phyloP scores from a whole-genome alignment of 2,797 vertebrate species.

The Aulostomus chinensis region DNA sequence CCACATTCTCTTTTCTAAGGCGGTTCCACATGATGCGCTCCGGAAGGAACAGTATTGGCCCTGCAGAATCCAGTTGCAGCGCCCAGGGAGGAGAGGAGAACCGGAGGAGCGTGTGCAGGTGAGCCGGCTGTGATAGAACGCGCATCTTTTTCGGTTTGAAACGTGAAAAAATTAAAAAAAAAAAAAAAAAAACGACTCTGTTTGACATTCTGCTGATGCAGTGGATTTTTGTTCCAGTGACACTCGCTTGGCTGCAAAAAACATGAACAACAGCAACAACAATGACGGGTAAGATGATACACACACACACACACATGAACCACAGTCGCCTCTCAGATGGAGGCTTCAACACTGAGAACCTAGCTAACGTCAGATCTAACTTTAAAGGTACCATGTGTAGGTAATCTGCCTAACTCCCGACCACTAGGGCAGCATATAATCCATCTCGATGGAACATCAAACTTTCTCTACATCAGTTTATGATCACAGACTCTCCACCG shows the following conservation, averaged over 20 bases:
- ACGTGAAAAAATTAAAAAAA: neutral
- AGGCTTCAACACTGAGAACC: too few relatives aligned
- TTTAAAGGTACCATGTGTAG: too few relatives aligned
- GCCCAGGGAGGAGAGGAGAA: slow-evolving; percentile 19
- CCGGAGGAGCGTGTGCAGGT: slow-evolving; percentile 54
- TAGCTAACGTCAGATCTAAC: too few relatives aligned
- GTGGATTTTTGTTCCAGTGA: slow-evolving; percentile 44
- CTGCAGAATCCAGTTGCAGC: slow-evolving; percentile 72
- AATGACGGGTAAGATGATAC: slow-evolving; percentile 84
- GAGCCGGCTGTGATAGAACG: slow-evolving; percentile 48
- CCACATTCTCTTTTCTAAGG: slow-evolving; percentile 54
- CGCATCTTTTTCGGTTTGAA: too few relatives aligned
- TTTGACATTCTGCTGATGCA: too few relatives aligned
- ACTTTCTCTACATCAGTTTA: too few relatives aligned
- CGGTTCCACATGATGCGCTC: slow-evolving; percentile 70
- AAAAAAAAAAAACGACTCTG: neutral
- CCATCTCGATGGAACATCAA: too few relatives aligned
- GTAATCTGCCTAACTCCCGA: too few relatives aligned
- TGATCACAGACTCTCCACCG: too few relatives aligned
- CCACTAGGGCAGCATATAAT: too few relatives aligned
- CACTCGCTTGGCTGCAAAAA: slow-evolving; percentile 76
- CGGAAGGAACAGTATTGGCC: slow-evolving; percentile 64
- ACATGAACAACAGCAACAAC: slow-evolving; percentile 88
- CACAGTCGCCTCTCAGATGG: too few relatives aligned
- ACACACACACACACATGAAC: too few relatives aligned